phyloP scores from a whole-genome alignment of 2,888 invertebrate species.

The Euzetes globulus region DNA sequence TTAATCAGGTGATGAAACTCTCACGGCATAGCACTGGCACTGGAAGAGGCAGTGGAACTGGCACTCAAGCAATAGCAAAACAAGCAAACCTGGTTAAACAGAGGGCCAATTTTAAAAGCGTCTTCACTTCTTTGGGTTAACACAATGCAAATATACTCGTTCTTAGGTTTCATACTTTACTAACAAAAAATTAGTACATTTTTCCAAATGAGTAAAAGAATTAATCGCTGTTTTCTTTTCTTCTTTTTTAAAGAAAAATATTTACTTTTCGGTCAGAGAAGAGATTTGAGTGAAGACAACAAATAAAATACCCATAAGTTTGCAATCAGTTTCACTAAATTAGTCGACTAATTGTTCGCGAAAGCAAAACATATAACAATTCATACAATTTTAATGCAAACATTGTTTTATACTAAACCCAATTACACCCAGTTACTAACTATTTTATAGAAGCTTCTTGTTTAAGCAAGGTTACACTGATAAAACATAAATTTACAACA shows the following conservation, averaged over 20 bases:
- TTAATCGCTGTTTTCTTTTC: not conserved
- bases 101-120: slow-evolving; percentile 19
- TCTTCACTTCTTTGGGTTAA: slow-evolving; percentile 4
- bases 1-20: slow-evolving; percentile 16
- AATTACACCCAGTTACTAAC: no score
- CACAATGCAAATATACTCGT: not conserved
- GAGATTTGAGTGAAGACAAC: not conserved
- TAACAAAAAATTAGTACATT: slow-evolving; percentile 1
- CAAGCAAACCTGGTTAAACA: not conserved
- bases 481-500: no score
- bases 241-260: not conserved
- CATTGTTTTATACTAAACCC: no score
- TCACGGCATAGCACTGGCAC: not conserved
- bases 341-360: not conserved
- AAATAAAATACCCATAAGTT: not conserved
- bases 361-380: not conserved
- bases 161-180: not conserved
- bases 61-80: not conserved
- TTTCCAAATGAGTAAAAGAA: not conserved
- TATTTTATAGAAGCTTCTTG: no score
- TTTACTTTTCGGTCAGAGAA: not conserved
- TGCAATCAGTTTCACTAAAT: not conserved
- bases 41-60: not conserved
- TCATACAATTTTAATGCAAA: not conserved
- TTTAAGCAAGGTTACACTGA: no score